Percentiles rank a stretch among this genome's conserved stretches.
Evolutionary conservation across 2,113 vertebrate genomes (phyloP).

Genomic region (Siniperca chuatsi): DNA sequence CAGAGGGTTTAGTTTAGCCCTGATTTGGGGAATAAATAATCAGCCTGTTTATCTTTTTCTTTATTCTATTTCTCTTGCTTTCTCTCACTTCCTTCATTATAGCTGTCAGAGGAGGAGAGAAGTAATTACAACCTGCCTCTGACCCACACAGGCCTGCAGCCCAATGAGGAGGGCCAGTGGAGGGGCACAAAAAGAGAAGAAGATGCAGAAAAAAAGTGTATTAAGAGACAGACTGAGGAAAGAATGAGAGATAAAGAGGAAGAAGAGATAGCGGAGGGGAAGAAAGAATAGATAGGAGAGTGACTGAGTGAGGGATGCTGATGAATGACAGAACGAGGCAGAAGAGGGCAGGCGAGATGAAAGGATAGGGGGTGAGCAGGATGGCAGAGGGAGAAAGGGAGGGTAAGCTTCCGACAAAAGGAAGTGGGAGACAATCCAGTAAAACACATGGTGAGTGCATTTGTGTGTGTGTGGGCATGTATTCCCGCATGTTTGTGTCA

Average conservation of each 20-base stretch:
- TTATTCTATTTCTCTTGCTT: slow-evolving; percentile 13
- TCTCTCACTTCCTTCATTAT: slow-evolving; percentile 19
- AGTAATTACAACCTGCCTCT: slow-evolving; percentile 77
- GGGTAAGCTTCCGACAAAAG: slow-evolving; percentile 79
- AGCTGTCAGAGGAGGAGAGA: slow-evolving; percentile 61
- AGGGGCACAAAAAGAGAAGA: slow-evolving; percentile 7
- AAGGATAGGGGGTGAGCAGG: slow-evolving; percentile 55
- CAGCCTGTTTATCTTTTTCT: slow-evolving; percentile 5
- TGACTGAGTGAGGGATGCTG: slow-evolving; percentile 8
- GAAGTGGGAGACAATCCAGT: slow-evolving; percentile 79
- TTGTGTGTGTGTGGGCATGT: slow-evolving; percentile 13
- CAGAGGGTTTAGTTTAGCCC: slow-evolving; percentile 10
- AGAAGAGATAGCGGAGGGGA: background rate
- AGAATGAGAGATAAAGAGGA: background rate
- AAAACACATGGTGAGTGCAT: slow-evolving; percentile 65
- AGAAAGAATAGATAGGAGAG: slow-evolving; percentile 20
- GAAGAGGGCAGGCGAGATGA: slow-evolving; percentile 58
- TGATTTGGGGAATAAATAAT: slow-evolving; percentile 21
- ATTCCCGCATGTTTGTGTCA: slow-evolving; percentile 14
- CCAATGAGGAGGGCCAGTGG: slow-evolving; percentile 34
- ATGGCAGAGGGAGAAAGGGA: slow-evolving; percentile 69
- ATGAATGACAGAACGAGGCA: slow-evolving; percentile 54
- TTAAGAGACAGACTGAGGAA: background rate
- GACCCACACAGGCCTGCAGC: slow-evolving; percentile 68
- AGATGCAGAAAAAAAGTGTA: background rate